phyloP scores from a whole-genome alignment of 2,888 invertebrate species.

The Amphimallon solstitiale region DNA sequence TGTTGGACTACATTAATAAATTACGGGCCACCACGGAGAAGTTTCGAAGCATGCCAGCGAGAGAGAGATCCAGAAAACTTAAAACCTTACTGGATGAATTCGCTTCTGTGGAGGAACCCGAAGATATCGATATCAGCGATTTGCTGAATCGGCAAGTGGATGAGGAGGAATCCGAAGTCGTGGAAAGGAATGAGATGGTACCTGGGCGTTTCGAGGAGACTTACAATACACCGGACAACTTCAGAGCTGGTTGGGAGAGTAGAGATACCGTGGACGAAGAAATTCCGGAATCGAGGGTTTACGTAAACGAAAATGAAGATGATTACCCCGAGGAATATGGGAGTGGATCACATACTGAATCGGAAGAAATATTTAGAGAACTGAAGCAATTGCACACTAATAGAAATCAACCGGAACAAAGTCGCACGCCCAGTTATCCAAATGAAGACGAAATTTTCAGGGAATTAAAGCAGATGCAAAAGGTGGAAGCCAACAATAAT shows the following conservation, averaged over 20 bases:
- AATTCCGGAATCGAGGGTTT: constrained; percentile 68
- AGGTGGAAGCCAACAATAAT: constrained; percentile 38
- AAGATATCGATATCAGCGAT: constrained; percentile 39
- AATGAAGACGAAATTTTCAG: constrained; percentile 42
- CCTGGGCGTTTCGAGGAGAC: constrained; percentile 58
- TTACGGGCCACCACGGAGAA: constrained; percentile 38
- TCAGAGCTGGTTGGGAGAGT: constrained; percentile 62
- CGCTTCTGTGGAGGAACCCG: constrained; percentile 43
- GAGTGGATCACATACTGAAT: constrained; percentile 52
- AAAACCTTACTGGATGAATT: constrained; percentile 49
- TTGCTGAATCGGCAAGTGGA: constrained; percentile 38
- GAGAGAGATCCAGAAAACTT: constrained; percentile 43
- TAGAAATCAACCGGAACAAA: constrained; percentile 37
- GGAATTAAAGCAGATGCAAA: constrained; percentile 39
- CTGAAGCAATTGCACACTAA: constrained; percentile 42
- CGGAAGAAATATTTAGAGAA: constrained; percentile 47
- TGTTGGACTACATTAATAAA: constrained; percentile 43
- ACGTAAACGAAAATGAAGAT: constrained; percentile 67
- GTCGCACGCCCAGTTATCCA: constrained; percentile 19
- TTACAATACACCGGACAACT: constrained; percentile 65
- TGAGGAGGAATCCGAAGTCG: constrained; percentile 41
- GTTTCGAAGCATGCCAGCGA: constrained; percentile 41
- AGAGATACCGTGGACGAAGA: constrained; percentile 54
- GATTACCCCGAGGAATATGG: constrained; percentile 54
- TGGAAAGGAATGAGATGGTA: constrained; percentile 39